Evolutionary conservation across 2,113 vertebrate species (phyloP).

Genomic region (Polypterus bichir): DNA sequence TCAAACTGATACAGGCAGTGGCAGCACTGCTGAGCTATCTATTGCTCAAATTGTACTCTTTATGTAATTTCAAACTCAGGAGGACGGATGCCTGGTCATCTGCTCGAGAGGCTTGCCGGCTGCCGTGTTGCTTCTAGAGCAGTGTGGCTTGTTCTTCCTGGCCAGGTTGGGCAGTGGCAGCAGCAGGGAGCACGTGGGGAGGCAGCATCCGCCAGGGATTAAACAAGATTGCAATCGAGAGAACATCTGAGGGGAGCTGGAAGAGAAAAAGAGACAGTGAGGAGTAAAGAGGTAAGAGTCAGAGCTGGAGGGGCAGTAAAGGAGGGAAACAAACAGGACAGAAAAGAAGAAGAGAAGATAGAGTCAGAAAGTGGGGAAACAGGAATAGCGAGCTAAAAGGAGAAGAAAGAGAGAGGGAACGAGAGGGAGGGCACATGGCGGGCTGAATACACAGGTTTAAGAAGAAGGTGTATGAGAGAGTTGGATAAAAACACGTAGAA

Average conservation of each 20-base stretch:
- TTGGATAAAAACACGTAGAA: not conserved
- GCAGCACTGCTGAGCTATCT: no score
- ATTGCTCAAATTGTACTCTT: no score
- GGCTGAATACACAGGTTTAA: constrained; percentile 26
- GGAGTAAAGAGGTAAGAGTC: constrained; percentile 12
- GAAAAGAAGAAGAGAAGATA: constrained; percentile 18
- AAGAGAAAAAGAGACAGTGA: constrained; percentile 30
- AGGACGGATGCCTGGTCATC: no score
- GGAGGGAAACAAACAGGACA: constrained; percentile 2
- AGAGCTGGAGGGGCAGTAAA: not conserved
- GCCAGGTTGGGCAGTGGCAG: no score
- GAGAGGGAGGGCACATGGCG: constrained; percentile 20
- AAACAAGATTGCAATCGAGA: constrained; percentile 29
- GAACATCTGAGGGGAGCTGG: constrained; percentile 33
- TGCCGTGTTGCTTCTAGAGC: no score
- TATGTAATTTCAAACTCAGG: no score
- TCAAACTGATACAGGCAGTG: no score
- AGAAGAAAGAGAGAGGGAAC: constrained; percentile 14
- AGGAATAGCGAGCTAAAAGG: constrained; percentile 18
- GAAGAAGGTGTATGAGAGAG: constrained; percentile 15
- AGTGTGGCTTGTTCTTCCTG: no score
- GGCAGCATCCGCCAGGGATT: no score
- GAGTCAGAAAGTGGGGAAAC: constrained; percentile 19
- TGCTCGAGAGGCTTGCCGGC: no score
- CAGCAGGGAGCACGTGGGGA: no score